A percentile compares a stretch with the other conserved stretches of the same genome.
phyloP scores from a whole-genome alignment of 2,888 invertebrate genomes.

The Achlya flavicornis region DNA sequence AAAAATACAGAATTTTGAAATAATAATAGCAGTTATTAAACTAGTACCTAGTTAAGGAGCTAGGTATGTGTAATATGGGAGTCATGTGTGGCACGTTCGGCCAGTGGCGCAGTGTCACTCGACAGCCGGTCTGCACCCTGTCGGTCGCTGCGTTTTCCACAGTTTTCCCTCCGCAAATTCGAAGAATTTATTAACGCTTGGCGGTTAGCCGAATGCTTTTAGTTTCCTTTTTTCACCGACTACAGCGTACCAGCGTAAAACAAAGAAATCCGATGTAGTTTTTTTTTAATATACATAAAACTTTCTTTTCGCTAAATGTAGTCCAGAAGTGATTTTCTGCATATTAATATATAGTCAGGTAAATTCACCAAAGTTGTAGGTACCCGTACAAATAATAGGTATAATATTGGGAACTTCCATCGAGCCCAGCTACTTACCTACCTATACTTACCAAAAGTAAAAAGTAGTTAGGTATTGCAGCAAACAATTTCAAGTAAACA shows the following conservation, averaged over 20 bases:
- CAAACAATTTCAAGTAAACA: conserved; percentile 31
- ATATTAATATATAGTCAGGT: too few species aligned
- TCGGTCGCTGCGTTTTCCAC: conserved; percentile 48
- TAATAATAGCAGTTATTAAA: too few species aligned
- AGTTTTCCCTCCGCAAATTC: conserved; percentile 64
- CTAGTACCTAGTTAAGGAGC: neutral
- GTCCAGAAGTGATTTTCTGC: conserved; percentile 15
- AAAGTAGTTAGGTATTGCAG: conserved; percentile 14
- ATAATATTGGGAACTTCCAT: too few species aligned
- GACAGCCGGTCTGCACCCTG: conserved; percentile 42
- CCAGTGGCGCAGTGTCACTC: conserved; percentile 19
- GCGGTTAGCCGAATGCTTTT: conserved; percentile 76
- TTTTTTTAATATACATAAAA: conserved; percentile 34
- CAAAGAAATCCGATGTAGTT: conserved; percentile 51
- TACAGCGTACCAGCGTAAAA: conserved; percentile 56
- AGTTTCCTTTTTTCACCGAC: conserved; percentile 65
- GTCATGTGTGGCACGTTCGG: neutral
- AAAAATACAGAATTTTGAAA: too few species aligned
- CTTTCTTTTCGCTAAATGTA: conserved; percentile 35
- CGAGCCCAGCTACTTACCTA: too few species aligned
- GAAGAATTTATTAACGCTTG: conserved; percentile 80
- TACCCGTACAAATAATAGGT: too few species aligned
- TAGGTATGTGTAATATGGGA: neutral
- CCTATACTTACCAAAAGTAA: too few species aligned
- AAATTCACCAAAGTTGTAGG: too few species aligned